Base-by-base conservation (phyloP, 2,797 vertebrate genomes). In the Muscicapa comitata region DNA sequence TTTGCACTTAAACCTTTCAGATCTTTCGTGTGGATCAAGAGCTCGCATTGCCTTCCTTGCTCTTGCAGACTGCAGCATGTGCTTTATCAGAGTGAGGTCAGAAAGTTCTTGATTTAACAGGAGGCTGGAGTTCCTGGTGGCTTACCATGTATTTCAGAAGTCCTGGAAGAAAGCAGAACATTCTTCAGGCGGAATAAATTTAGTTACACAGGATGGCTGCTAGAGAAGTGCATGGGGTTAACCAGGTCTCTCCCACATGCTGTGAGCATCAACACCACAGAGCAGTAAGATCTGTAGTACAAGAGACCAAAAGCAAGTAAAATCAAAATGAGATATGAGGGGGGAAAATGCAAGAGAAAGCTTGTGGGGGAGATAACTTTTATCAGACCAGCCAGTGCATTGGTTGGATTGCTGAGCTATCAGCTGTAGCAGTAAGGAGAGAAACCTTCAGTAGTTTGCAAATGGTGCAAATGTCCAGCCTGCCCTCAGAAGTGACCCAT, bases 171-270 rank as follows among this genome's bases (percentile, higher is more conserved):
- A 92, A 96, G 74, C 43, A 58, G 76, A 94, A 86, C 90, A 70
- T 92, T 90, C 76, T 72, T 84, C 82, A 90, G 91, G 88, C 0
- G 6, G 93, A 95, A 95, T 96, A 95, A 88, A 95, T 96, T 86
- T 81, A 94, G 62, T 90, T 91, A 85, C 31, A 54, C 20, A 23
- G 54, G 62, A 83, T 54, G 62, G 70, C 76, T 93, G 82, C 73
- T 90, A 35, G 74, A 88, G 86, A 90, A 96, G 66, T 73, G 43
- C 50, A 23, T 14, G 14, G 88, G 66, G 90, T 90, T 95, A 88
- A 93, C 70, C 81, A 92, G 80, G 90, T 81, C 93, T 81, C 55
- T 84, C 76, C 59, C 70, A 73, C 95, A 70, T 51, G 62, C 90
- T 86, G 79, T 70, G 93, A 92, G 42, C 43, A 86, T 96, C 90